Evolutionary conservation across 2,797 vertebrate genomes (phyloP), one percentile per base, ranked within the genome.

Genomic region (Argyrosomus regius): DNA sequence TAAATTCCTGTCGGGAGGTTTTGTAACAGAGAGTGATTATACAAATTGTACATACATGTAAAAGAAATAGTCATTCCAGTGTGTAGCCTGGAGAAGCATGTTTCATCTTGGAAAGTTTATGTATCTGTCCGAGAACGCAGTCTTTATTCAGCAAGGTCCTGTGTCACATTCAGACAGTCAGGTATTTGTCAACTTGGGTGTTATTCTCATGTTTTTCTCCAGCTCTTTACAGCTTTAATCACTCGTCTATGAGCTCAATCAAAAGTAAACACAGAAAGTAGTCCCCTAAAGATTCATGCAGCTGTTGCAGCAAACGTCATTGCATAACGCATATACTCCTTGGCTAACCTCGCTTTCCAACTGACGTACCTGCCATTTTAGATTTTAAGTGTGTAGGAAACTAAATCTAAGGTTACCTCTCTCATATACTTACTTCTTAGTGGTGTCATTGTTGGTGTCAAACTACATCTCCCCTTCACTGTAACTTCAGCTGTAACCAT

Each of bases 401-500:
- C 22, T 35, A 45, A 53, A 58, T 75, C 64, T 83, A 11, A 81
- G 59, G 70, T 86, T 89, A 54, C 81, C 20, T 0, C 54, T 5
- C 13, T 68, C 56, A 72, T 67, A 62, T 69, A 66, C 52, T 78
- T 70, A 56, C 74, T 46, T 72, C 7, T 78, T 52, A 65, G 46
- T 17, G 22, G 72, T 83, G 71, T 68, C 48, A 6, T 16, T 61
- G 53, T 72, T 60, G 48, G 73, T 75, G 72, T 83, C 71, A 43
- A 62, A 62, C 59, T 83, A n/a, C 31, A 64, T 66, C 69, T 74
- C 67, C 71, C 63, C 53, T 26, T 3, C 43, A 8, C 60, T 78
- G 77, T 76, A 81, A 88, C 76, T 73, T 71, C 18, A 88, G 63
- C 73, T 84, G 57, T 64, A 52, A 74, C 43, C n/a, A 24, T 28